These are phyloP conservation scores for Tetragonisca angustula DNA, from an alignment of 2,888 invertebrate species.

Conservation along the genomic window DNA sequence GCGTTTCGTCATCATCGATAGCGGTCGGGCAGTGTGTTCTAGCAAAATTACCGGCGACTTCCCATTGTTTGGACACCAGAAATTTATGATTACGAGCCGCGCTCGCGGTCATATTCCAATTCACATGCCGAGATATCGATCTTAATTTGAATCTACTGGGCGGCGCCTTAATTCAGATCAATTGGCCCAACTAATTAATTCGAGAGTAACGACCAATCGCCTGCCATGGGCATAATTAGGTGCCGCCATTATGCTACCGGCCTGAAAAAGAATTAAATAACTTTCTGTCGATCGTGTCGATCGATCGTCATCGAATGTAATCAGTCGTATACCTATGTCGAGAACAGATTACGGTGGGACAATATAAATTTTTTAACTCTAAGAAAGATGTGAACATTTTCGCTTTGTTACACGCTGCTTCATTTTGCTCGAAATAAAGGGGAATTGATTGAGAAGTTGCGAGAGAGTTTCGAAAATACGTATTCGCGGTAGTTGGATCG, in stretches of 20 bases:
- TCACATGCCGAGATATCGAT: conserved; percentile 72
- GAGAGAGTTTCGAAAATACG: conserved; percentile 9
- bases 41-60: conserved; percentile 67
- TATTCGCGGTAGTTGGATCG: background rate
- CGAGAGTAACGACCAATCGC: conserved; percentile 60
- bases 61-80: conserved; percentile 68
- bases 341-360: background rate
- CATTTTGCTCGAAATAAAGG: background rate
- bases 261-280: conserved; percentile 28
- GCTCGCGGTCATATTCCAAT: conserved; percentile 70
- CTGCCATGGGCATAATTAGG: conserved; percentile 61
- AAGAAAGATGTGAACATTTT: background rate
- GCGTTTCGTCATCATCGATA: conserved; percentile 49
- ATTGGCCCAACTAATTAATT: conserved; percentile 70
- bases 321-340: no score
- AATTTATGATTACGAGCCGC: conserved; percentile 70
- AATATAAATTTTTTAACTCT: background rate
- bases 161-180: conserved; percentile 72
- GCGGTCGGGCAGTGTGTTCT: conserved; percentile 42
- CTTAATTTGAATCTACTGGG: conserved; percentile 74
- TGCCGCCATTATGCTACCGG: conserved; percentile 8
- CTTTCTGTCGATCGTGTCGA: conserved; percentile 5
- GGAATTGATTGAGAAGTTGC: background rate
- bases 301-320: background rate
- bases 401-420: background rate